Evolutionary conservation across 2,797 vertebrate genomes (phyloP).

Genomic region (Danio aesculapii): DNA sequence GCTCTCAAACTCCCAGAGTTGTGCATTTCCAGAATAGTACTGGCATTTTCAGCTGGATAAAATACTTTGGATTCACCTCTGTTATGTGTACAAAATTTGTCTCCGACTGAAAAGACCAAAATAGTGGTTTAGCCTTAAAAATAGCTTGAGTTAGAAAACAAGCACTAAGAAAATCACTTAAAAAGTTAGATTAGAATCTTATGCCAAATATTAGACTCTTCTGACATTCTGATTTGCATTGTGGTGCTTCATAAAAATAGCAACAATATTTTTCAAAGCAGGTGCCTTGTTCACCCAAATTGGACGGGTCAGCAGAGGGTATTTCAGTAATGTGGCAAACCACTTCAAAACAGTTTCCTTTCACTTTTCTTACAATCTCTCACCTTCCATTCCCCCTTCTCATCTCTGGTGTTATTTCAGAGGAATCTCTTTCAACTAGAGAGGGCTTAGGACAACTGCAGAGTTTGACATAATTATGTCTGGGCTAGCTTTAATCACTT

Average conservation of each 20-base stretch:
- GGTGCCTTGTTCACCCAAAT: slow-evolving; percentile 65
- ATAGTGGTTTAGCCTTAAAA: background rate
- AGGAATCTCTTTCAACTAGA: slow-evolving; percentile 83
- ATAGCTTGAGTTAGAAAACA: background rate
- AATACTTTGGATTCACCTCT: no score
- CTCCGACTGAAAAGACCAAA: background rate
- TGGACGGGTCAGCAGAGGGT: slow-evolving; percentile 70
- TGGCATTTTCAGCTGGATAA: no score
- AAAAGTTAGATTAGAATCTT: slow-evolving; percentile 3
- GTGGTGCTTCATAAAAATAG: slow-evolving; percentile 45
- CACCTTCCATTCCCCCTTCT: slow-evolving; percentile 63
- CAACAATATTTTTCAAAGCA: slow-evolving; percentile 63
- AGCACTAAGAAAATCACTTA: background rate
- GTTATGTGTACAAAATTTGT: no score
- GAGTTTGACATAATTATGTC: slow-evolving; percentile 82
- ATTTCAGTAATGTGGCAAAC: slow-evolving; percentile 70
- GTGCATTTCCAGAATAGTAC: no score
- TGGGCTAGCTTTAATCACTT: slow-evolving; percentile 83
- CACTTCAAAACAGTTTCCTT: slow-evolving; percentile 72
- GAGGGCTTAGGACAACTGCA: slow-evolving; percentile 76
- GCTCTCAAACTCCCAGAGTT: no score
- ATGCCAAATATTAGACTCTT: slow-evolving; percentile 44
- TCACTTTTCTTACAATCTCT: slow-evolving; percentile 58
- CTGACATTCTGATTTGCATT: slow-evolving; percentile 57
- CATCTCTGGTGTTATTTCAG: slow-evolving; percentile 67